Conservation (phyloP, 2,113 vertebrate genomes). For the Dendropsophus ebraccatus region DNA sequence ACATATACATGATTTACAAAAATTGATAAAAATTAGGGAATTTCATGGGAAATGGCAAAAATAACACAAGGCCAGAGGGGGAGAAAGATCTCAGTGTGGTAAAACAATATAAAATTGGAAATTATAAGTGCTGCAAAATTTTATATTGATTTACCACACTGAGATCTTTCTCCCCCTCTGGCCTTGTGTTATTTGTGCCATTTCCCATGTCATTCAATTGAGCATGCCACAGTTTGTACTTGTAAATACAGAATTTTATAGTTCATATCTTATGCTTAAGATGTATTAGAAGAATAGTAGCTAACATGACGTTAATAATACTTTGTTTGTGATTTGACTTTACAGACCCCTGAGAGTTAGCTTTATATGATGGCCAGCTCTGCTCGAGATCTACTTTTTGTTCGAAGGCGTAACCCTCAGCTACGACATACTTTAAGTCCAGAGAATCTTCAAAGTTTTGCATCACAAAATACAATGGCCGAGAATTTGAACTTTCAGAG, state of each 20-base stretch:
- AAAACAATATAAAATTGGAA: too few relatives aligned
- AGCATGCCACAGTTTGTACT: too few relatives aligned
- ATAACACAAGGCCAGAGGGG: too few relatives aligned
- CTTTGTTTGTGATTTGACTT: constrained; percentile 59
- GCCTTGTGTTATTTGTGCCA: too few relatives aligned
- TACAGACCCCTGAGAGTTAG: constrained; percentile 39
- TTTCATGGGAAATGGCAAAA: too few relatives aligned
- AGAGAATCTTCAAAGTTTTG: constrained; percentile 90
- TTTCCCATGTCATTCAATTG: too few relatives aligned
- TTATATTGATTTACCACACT: too few relatives aligned
- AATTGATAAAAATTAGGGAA: too few relatives aligned
- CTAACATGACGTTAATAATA: background rate
- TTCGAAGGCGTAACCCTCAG: constrained; percentile 88
- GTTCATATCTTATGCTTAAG: background rate
- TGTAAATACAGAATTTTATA: background rate
- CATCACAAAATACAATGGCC: constrained; percentile 77
- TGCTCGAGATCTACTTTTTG: constrained; percentile 86
- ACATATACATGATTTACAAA: too few relatives aligned
- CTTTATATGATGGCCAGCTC: constrained; percentile 78
- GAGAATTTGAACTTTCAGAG: constrained; percentile 83
- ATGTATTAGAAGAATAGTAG: background rate
- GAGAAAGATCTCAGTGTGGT: too few relatives aligned
- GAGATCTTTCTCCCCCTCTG: too few relatives aligned
- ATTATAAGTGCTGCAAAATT: too few relatives aligned
- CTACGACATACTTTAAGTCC: constrained; percentile 93